phyloP scores from a whole-genome alignment of 1,140 invertebrate genomes.

The Daktulosphaira vitifoliae region DNA sequence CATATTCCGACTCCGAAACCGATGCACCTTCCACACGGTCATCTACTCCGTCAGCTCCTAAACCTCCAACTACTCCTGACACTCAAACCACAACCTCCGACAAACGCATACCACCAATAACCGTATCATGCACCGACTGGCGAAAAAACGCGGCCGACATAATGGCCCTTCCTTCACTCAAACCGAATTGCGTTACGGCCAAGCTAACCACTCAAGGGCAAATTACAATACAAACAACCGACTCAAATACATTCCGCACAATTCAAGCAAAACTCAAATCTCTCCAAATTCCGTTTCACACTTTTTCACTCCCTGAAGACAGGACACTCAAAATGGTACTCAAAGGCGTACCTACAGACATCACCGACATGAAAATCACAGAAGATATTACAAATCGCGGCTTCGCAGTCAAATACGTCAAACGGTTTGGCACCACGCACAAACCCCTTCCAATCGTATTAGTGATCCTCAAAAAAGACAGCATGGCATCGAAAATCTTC shows the following conservation, averaged over 20 bases:
- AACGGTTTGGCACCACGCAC: neutral
- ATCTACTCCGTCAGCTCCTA: no score
- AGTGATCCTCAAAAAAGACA: neutral
- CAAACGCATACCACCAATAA: neutral
- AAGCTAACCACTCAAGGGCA: neutral
- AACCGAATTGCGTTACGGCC: neutral
- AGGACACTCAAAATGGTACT: neutral
- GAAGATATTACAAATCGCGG: neutral
- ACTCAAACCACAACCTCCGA: no score
- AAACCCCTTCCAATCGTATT: neutral
- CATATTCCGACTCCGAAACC: no score
- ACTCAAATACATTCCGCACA: neutral
- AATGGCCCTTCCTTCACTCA: neutral
- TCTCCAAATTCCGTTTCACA: neutral
- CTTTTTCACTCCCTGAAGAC: neutral
- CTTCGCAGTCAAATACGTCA: neutral
- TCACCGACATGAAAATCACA: neutral
- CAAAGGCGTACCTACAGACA: neutral
- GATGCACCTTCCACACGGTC: no score
- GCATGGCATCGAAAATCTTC: neutral
- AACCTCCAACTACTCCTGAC: no score
- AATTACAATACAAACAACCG: neutral
- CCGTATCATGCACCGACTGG: neutral
- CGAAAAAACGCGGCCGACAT: neutral
- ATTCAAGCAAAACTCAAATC: neutral